These are phyloP conservation scores for Apis laboriosa DNA, from an alignment of 1,140 invertebrate genomes.

Conservation along the genomic window DNA sequence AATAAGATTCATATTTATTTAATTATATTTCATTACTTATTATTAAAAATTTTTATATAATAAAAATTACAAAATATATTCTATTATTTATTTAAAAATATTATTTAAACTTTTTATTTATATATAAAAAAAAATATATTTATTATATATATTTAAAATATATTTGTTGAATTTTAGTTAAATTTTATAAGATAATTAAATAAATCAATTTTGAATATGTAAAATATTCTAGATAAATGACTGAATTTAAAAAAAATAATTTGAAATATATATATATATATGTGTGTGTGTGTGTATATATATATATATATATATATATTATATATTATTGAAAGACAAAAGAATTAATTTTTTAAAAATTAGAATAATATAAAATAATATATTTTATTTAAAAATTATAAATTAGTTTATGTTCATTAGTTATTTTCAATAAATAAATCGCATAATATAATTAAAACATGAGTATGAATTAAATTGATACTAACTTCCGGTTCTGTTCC, in stretches of 20 bases:
- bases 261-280: too few species aligned
- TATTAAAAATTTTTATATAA: neutral
- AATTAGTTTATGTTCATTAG: neutral
- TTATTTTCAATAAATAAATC: neutral
- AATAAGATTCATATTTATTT: neutral
- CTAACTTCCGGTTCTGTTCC: constrained; percentile 50
- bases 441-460: neutral
- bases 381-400: neutral
- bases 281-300: neutral
- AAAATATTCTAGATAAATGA: too few species aligned
- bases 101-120: neutral
- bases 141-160: neutral
- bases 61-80: neutral
- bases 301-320: neutral
- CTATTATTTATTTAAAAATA: neutral
- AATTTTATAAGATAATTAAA: too few species aligned
- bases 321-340: neutral
- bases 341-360: neutral
- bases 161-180: neutral
- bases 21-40: neutral
- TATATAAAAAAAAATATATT: neutral
- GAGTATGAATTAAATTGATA: neutral
- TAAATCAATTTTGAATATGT: too few species aligned
- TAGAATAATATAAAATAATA: neutral
- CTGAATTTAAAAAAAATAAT: too few species aligned